A percentile compares a stretch with the other conserved stretches of the same genome.
Conservation (phyloP, 2,113 vertebrate genomes). For the Sinocyclocheilus maitianheensis region DNA sequence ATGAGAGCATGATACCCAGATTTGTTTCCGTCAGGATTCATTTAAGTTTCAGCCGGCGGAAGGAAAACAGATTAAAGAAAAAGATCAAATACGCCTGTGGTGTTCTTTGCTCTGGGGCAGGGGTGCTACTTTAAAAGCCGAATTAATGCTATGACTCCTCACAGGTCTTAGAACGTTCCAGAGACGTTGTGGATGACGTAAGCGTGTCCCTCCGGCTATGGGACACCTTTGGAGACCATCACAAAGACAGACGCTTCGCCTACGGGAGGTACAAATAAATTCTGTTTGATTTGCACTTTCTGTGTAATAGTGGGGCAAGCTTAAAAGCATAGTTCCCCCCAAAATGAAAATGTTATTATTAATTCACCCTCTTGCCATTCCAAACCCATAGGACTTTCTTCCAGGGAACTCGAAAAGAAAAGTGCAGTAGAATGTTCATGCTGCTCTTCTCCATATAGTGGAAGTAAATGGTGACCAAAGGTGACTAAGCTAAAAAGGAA, state of each 20-base stretch:
- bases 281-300: no score
- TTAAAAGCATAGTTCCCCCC: no score
- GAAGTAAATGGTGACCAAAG: no score
- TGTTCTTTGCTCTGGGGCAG: not conserved
- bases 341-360: no score
- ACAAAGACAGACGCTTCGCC: no score
- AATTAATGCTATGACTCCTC: slow-evolving; percentile 26
- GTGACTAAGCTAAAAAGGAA: not conserved
- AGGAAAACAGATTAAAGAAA: not conserved
- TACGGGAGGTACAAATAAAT: no score
- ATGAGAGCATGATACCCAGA: not conserved
- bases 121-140: not conserved
- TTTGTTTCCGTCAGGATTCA: not conserved
- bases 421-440: not conserved
- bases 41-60: not conserved
- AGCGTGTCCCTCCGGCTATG: slow-evolving; percentile 87
- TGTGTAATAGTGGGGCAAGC: no score
- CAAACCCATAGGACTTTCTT: not conserved
- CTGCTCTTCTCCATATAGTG: not conserved
- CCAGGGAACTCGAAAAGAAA: not conserved
- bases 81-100: not conserved
- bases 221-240: no score
- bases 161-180: slow-evolving; percentile 87
- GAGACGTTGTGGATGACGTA: slow-evolving; percentile 91
- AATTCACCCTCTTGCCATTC: no score